phyloP scores from a whole-genome alignment of 2,888 invertebrate genomes.

The Himalopsyche kuldschensis region DNA sequence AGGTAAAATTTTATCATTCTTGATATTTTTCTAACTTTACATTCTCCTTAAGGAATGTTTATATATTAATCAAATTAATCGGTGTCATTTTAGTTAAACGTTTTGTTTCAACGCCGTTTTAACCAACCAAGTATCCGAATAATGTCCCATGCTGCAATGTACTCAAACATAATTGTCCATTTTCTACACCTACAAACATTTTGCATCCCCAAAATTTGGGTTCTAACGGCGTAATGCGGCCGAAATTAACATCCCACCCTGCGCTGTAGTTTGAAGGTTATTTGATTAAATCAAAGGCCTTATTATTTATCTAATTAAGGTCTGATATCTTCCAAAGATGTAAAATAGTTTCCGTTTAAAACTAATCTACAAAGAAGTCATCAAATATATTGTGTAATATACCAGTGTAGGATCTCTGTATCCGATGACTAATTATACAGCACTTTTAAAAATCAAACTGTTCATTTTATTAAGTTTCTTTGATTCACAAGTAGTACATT shows the following conservation, averaged over 20 bases:
- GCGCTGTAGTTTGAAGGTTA: not conserved
- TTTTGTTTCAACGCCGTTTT: not conserved
- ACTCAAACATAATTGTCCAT: not conserved
- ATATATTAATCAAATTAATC: no score
- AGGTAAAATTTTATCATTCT: no score
- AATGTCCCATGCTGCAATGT: not conserved
- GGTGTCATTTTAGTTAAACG: no score
- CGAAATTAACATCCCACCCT: not conserved
- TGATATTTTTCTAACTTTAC: no score
- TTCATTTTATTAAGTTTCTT: no score
- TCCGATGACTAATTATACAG: no score
- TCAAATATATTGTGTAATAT: no score
- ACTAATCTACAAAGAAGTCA: no score
- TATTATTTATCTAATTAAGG: not conserved
- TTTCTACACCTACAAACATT: not conserved
- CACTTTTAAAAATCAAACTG: no score
- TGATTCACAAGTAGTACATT: no score
- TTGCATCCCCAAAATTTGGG: not conserved
- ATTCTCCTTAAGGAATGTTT: no score
- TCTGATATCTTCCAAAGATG: not conserved
- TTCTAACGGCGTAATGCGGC: not conserved
- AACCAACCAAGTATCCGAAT: not conserved
- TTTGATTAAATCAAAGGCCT: not conserved
- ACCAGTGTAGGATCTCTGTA: no score
- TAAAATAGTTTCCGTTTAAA: not conserved